phyloP scores from a whole-genome alignment of 2,888 invertebrate genomes.

The Drosophila paucipuncta region DNA sequence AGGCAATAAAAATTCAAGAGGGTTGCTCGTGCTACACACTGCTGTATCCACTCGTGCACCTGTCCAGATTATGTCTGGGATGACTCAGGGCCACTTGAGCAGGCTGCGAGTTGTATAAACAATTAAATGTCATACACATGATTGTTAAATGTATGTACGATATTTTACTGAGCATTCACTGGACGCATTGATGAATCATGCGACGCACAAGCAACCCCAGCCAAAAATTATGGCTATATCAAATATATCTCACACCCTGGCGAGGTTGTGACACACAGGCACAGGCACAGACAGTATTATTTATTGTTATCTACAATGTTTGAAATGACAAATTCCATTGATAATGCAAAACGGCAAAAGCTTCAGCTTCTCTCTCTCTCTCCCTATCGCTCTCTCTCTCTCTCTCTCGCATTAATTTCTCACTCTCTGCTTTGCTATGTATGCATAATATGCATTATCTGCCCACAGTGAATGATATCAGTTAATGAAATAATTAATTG shows the following conservation, averaged over 20 bases:
- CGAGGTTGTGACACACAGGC: neutral
- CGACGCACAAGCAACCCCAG: neutral
- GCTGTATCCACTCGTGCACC: neutral
- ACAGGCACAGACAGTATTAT: neutral
- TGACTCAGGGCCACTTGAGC: slow-evolving; percentile 34
- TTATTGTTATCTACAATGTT: neutral
- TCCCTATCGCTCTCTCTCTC: neutral
- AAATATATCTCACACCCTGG: neutral
- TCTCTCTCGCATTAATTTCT: neutral
- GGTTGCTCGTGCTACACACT: neutral
- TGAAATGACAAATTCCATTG: slow-evolving; percentile 1
- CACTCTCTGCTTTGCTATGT: neutral
- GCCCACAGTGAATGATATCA: slow-evolving; percentile 13
- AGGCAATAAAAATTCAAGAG: neutral
- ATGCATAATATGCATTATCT: slow-evolving; percentile 13
- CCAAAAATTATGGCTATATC: too few species aligned
- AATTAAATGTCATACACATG: slow-evolving; percentile 31
- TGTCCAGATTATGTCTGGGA: neutral
- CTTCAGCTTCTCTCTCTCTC: neutral
- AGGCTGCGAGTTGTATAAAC: slow-evolving; percentile 34
- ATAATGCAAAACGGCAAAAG: slow-evolving; percentile 1
- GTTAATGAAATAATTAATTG: slow-evolving; percentile 37
- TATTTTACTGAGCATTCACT: slow-evolving; percentile 23
- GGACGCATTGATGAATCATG: slow-evolving; percentile 35
- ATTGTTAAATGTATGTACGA: slow-evolving; percentile 27